Base-by-base conservation (phyloP, 1,140 invertebrate species). In the Oreohelix idahoensis region DNA sequence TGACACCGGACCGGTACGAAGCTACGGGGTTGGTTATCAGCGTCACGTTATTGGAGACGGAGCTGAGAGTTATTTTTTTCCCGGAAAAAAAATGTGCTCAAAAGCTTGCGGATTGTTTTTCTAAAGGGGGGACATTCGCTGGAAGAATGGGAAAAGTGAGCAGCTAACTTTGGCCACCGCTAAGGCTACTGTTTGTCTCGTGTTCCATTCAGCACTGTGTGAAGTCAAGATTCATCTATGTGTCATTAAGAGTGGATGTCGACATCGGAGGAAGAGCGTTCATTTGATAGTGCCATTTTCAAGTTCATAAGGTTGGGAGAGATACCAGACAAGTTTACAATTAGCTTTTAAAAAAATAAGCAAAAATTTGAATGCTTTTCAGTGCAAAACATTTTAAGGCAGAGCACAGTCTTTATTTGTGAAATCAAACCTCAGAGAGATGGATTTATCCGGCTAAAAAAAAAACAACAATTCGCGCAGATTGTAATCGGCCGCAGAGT, bases 11-110 rank as follows among this genome's bases (percentile, higher is more conserved):
- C 38, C 71, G 38, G 36, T 39, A 38, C 36, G 38, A 39, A 39
- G 42, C 71, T 39, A 26, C 15, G 38, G 15, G 71, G 71, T 74
- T 74, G 71, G 71, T 74, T 74, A 74, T 39, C 71, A 49, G 36
- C 17, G 38, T 39, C 38, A 35, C 71, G 71, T 74, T 74, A 74
- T 42, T 74, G 71, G 71, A 74, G 71, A 74, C 71, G 71, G 71
- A 10, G 39, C 71, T 26, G 35, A 11, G 42, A 11, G 38, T 74
- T 74, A 8, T 74, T 49, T 39, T 49, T 35, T 20, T 26, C 71
- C 71, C 5, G 32, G 38, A 74, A 74, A 74, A 74, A 74, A 39
- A 49, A 42, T 74, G 71, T 42, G 71, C 39, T 74, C 71, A 74
- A 39, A 74, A 74, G 71, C 42, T 74, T 38, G 1, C 4, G 71